Evolutionary conservation across 2,888 invertebrate species (phyloP).

Genomic region (Pelosia muscerda): DNA sequence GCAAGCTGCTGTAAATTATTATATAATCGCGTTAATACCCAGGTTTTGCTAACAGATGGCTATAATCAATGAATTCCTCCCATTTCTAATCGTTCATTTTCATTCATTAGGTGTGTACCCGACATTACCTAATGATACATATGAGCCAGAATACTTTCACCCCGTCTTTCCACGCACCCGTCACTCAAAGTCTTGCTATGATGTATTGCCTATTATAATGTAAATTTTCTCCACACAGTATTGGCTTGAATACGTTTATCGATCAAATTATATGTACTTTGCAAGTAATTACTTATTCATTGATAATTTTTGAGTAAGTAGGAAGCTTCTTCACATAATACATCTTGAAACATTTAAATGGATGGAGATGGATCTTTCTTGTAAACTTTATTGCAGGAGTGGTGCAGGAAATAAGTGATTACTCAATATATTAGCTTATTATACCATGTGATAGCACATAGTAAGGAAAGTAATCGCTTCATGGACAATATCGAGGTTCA

Average conservation of each 20-base stretch:
- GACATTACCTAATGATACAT: background rate
- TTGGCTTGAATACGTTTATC: conserved; percentile 43
- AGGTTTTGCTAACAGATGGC: no score
- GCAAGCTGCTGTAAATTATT: no score
- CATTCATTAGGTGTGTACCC: background rate
- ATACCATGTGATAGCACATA: no score
- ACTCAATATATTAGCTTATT: background rate
- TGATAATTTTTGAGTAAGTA: conserved; percentile 10
- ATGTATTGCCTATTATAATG: conserved; percentile 54
- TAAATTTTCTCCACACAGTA: conserved; percentile 48
- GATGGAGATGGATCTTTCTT: background rate
- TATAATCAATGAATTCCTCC: no score
- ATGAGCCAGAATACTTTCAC: conserved; percentile 23
- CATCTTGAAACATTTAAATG: background rate
- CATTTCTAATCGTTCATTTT: background rate
- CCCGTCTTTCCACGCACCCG: conserved; percentile 43
- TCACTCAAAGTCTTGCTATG: conserved; percentile 49
- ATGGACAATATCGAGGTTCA: no score
- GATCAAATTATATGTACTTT: conserved; percentile 46
- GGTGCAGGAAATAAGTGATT: background rate
- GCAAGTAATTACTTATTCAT: conserved; percentile 29
- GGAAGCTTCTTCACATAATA: background rate
- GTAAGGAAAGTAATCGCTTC: no score
- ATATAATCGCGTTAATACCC: no score
- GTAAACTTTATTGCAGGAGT: background rate